Evolutionary conservation across 2,888 invertebrate genomes (phyloP).

Genomic region (Drosophila sordidapex): DNA sequence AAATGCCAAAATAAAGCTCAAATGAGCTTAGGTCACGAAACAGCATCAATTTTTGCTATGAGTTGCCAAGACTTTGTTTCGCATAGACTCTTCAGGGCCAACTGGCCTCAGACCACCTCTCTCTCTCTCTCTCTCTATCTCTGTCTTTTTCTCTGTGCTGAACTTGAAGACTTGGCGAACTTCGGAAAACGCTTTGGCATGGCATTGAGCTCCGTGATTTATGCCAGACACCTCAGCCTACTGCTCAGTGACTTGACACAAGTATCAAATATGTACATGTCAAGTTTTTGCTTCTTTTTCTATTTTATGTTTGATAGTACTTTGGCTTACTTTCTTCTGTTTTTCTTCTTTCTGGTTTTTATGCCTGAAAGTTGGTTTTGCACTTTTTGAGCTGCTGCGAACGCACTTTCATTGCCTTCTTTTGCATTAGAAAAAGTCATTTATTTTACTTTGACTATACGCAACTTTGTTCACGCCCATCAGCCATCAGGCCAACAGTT

Average conservation of each 20-base stretch:
- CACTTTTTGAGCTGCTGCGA: constrained; percentile 25
- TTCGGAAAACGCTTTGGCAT: constrained; percentile 38
- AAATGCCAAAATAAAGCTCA: constrained; percentile 79
- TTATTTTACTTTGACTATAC: constrained; percentile 54
- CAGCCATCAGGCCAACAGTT: not conserved
- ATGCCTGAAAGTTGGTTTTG: constrained; percentile 16
- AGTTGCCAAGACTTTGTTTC: constrained; percentile 47
- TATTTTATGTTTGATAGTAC: constrained; percentile 2
- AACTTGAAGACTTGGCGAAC: constrained; percentile 40
- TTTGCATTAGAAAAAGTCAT: constrained; percentile 46
- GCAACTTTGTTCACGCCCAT: constrained; percentile 63
- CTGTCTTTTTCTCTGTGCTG: not conserved
- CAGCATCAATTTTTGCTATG: constrained; percentile 32
- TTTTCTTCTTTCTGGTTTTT: not conserved
- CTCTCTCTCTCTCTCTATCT: not conserved
- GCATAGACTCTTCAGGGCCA: constrained; percentile 39
- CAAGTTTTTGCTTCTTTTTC: constrained; percentile 25
- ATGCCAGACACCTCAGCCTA: constrained; percentile 61
- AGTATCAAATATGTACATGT: constrained; percentile 46
- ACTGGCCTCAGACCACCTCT: constrained; percentile 15
- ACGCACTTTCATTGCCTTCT: constrained; percentile 42
- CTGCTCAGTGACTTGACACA: constrained; percentile 48
- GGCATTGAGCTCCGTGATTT: constrained; percentile 65
- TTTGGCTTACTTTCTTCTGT: not conserved
- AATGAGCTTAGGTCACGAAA: constrained; percentile 68